phyloP scores from a whole-genome alignment of 2,113 vertebrate genomes.

The Poecile atricapillus region DNA sequence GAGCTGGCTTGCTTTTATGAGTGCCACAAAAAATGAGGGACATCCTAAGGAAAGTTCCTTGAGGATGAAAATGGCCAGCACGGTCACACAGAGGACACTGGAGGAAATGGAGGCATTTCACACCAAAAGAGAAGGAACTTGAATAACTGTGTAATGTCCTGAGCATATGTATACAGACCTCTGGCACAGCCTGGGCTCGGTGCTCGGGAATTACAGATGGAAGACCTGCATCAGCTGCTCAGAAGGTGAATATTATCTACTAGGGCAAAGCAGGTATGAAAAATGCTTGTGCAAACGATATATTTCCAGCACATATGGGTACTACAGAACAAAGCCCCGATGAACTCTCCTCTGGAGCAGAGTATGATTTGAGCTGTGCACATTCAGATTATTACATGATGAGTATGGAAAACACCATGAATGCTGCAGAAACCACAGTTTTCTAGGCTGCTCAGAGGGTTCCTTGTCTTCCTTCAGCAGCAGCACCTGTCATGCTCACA shows the following conservation, averaged over 20 bases:
- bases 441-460: not conserved
- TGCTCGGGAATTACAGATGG: not conserved
- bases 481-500: fast-evolving
- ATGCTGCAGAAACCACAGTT: not conserved
- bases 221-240: not conserved
- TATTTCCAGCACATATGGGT: not conserved
- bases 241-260: not conserved
- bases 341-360: not conserved
- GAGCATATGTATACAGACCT: not conserved
- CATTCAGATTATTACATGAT: fast-evolving
- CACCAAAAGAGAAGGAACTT: not conserved
- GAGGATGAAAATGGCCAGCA: not conserved
- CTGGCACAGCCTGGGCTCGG: not conserved
- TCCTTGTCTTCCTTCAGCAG: not conserved
- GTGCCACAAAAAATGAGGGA: not conserved
- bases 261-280: not conserved
- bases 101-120: not conserved
- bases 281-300: not conserved
- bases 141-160: not conserved
- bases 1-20: not conserved
- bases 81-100: not conserved
- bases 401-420: fast-evolving
- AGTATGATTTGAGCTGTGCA: not conserved
- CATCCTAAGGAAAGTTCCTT: not conserved
- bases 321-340: not conserved